Conservation (phyloP, 1,140 invertebrate species). For the Microvelia longipes region DNA sequence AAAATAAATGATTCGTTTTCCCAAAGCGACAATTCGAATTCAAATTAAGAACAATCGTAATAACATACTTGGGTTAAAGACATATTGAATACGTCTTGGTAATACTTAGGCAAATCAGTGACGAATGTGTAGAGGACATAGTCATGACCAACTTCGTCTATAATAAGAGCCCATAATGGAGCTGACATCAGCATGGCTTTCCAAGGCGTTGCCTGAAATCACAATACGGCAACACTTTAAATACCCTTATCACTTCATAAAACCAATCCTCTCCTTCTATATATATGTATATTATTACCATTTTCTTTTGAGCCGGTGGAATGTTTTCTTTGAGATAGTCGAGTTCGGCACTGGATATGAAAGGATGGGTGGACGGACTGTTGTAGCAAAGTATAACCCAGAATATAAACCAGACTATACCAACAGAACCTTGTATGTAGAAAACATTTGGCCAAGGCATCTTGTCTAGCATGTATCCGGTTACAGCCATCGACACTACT, state of each 20-base stretch:
- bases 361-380: conserved; percentile 48
- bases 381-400: conserved; percentile 40
- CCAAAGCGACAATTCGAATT: too few species aligned
- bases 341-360: conserved; percentile 48
- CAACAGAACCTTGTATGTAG: conserved; percentile 37
- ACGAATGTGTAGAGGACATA: conserved; percentile 76
- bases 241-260: too few species aligned
- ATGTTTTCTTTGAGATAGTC: conserved; percentile 36
- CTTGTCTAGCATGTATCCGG: conserved; percentile 30
- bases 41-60: too few species aligned
- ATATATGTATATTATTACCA: background rate
- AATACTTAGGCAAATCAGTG: conserved; percentile 67
- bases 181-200: conserved; percentile 53
- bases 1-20: too few species aligned
- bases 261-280: too few species aligned
- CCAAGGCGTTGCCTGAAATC: conserved; percentile 40
- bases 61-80: too few species aligned
- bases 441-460: conserved; percentile 39
- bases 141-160: conserved; percentile 60
- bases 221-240: too few species aligned
- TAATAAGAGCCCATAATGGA: conserved; percentile 55
- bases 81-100: background rate
- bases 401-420: conserved; percentile 29
- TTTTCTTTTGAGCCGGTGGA: conserved; percentile 13
- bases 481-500: conserved; percentile 33